Conservation (phyloP, 1,140 invertebrate species). For the Drosophila parvula region DNA sequence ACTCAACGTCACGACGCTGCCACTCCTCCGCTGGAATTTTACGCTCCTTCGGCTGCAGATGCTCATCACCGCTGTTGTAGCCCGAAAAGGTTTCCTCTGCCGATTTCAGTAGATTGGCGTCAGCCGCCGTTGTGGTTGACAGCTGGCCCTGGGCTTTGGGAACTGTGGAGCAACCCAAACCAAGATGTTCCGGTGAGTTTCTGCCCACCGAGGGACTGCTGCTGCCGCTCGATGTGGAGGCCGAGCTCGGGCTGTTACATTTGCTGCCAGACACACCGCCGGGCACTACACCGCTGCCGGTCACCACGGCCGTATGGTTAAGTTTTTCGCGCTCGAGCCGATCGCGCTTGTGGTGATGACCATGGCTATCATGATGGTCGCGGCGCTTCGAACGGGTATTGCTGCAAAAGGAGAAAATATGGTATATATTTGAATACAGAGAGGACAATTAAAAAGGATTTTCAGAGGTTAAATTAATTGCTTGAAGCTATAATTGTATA, state of each 20-base stretch:
- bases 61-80: constrained; percentile 92
- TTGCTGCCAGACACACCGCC: constrained; percentile 44
- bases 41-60: constrained; percentile 86
- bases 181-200: constrained; percentile 67
- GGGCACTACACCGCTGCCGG: constrained; percentile 21
- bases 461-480: too few relatives aligned
- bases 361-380: constrained; percentile 69
- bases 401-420: neutral
- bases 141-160: constrained; percentile 46
- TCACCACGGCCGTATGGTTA: constrained; percentile 52
- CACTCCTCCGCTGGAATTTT: constrained; percentile 87
- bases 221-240: constrained; percentile 32
- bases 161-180: constrained; percentile 21
- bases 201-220: constrained; percentile 55
- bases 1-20: constrained; percentile 87
- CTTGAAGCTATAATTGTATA: too few relatives aligned
- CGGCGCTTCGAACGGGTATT: constrained; percentile 77
- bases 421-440: neutral
- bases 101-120: constrained; percentile 70
- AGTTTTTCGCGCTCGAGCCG: constrained; percentile 67
- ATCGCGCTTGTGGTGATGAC: constrained; percentile 75
- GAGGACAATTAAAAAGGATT: neutral
- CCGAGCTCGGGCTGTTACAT: constrained; percentile 59
- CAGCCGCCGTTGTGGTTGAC: constrained; percentile 41
- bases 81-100: constrained; percentile 84